Conservation (phyloP, 2,797 vertebrate species). For the Platyrinchus mystaceus region DNA sequence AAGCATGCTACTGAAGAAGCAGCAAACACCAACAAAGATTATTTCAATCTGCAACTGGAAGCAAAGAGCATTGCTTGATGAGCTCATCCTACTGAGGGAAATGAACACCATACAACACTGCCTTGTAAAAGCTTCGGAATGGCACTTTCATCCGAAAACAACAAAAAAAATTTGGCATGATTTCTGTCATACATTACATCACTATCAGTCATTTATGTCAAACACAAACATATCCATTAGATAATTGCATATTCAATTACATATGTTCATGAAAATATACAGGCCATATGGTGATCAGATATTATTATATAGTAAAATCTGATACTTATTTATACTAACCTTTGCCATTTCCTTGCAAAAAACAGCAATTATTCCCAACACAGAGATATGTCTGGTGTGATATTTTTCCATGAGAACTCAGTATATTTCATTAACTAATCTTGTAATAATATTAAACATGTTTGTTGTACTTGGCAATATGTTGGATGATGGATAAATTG, state of each 20-base stretch:
- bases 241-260: not conserved
- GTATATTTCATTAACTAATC: not conserved
- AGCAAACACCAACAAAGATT: not conserved
- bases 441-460: not conserved
- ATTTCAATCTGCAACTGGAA: slow-evolving; percentile 8
- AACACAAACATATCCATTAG: not conserved
- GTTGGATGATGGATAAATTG: not conserved
- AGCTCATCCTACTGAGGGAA: not conserved
- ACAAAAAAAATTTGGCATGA: slow-evolving; percentile 2
- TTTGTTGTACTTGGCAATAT: not conserved
- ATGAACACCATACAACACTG: not conserved
- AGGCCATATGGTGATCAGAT: not conserved
- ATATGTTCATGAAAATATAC: not conserved
- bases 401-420: not conserved
- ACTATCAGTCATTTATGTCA: not conserved
- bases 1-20: slow-evolving; percentile 16
- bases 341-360: not conserved
- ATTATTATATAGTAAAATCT: not conserved
- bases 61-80: not conserved
- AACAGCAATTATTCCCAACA: not conserved
- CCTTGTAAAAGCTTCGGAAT: not conserved
- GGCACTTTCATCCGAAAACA: not conserved
- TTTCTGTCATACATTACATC: not conserved
- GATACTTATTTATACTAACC: not conserved
- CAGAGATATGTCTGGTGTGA: not conserved